phyloP scores from a whole-genome alignment of 2,888 invertebrate genomes.

The Coecobrya sp. region DNA sequence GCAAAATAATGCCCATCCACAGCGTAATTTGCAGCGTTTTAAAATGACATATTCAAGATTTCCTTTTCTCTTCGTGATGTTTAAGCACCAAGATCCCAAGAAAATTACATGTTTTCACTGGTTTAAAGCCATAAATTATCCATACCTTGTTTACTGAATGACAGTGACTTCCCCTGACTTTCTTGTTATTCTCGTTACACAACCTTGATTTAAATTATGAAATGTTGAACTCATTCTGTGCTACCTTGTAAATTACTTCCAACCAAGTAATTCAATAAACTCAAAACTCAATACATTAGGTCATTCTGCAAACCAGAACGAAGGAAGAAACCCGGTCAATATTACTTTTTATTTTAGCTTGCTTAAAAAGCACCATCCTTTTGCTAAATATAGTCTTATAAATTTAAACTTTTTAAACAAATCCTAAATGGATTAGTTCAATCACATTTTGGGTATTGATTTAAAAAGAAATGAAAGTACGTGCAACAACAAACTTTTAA shows the following conservation, averaged over 20 bases:
- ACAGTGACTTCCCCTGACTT: constrained; percentile 50
- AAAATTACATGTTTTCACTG: constrained; percentile 43
- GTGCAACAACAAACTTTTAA: background rate
- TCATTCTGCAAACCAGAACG: too few species aligned
- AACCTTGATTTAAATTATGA: constrained; percentile 47
- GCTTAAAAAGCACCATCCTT: background rate
- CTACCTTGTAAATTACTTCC: background rate
- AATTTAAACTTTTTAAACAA: background rate
- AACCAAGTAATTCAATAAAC: background rate
- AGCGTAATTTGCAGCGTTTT: too few species aligned
- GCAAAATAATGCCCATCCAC: too few species aligned
- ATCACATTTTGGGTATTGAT: too few species aligned
- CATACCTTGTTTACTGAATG: background rate
- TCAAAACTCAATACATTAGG: background rate
- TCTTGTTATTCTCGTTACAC: constrained; percentile 38
- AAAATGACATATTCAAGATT: background rate
- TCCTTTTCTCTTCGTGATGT: background rate
- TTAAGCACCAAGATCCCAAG: background rate
- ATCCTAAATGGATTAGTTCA: background rate
- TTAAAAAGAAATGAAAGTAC: too few species aligned
- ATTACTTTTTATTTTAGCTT: too few species aligned
- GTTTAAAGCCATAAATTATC: background rate
- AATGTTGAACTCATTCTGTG: constrained; percentile 28
- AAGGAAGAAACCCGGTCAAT: too few species aligned
- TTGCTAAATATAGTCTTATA: background rate